Evolutionary conservation across 2,113 vertebrate genomes (phyloP).

Genomic region (Sula dactylatra): DNA sequence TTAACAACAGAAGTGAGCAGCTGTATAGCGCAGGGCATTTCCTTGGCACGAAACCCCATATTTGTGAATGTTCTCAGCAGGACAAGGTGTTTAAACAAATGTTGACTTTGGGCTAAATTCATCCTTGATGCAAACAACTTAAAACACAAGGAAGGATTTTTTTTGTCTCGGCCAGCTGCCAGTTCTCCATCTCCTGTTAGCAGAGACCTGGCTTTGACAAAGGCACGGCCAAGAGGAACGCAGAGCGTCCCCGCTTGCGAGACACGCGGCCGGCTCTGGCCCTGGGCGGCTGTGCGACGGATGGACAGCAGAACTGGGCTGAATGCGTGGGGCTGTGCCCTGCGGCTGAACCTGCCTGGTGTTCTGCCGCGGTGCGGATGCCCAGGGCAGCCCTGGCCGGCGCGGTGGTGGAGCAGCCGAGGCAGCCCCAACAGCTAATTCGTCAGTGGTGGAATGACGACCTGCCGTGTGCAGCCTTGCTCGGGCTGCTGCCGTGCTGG

Average conservation of each 20-base stretch:
- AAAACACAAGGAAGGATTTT: not conserved
- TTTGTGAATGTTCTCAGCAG: not conserved
- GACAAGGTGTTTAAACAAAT: not conserved
- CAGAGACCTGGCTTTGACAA: not conserved
- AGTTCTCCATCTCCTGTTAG: not conserved
- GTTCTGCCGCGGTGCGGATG: no score
- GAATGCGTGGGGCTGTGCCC: not conserved
- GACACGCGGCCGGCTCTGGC: not conserved
- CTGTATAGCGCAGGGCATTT: not conserved
- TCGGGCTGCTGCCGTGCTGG: fast-evolving
- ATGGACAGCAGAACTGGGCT: not conserved
- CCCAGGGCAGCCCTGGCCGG: not conserved
- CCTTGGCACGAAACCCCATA: not conserved
- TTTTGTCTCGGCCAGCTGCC: not conserved
- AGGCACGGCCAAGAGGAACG: not conserved
- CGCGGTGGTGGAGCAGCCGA: fast-evolving
- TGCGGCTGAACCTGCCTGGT: not conserved
- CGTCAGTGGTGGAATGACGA: fast-evolving
- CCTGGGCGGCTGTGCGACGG: fast-evolving
- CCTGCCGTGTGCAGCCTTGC: not conserved
- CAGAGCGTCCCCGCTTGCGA: fast-evolving
- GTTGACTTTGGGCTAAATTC: not conserved
- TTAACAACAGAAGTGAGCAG: not conserved
- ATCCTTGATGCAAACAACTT: not conserved
- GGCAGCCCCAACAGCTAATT: fast-evolving